These are phyloP conservation scores for Stenoptilia bipunctidactyla DNA, from an alignment of 2,888 invertebrate genomes.

Conservation along the genomic window DNA sequence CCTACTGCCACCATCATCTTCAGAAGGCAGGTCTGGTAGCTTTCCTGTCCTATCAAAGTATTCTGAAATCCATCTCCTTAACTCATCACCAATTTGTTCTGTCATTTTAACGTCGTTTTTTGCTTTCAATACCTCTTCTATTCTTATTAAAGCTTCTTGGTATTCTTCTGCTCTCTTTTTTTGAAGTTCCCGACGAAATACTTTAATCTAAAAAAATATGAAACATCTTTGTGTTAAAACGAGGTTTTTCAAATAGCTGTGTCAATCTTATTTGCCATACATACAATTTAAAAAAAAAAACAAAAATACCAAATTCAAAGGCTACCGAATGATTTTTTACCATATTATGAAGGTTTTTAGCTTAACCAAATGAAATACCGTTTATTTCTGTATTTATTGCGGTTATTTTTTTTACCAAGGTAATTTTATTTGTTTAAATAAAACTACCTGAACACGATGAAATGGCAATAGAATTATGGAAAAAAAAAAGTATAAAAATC, in stretches of 20 bases:
- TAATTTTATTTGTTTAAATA: no score
- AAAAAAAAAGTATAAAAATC: no score
- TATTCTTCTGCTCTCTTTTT: slow-evolving; percentile 76
- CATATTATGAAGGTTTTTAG: no score
- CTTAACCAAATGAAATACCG: no score
- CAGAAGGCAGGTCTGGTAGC: slow-evolving; percentile 92
- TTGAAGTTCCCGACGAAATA: slow-evolving; percentile 76
- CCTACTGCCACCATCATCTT: slow-evolving; percentile 91
- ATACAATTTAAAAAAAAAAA: slow-evolving; percentile 2
- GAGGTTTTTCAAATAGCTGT: not conserved
- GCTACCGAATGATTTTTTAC: no score
- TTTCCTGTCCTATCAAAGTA: slow-evolving; percentile 86
- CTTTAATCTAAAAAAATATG: slow-evolving; percentile 40
- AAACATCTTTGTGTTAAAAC: no score
- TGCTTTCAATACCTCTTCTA: slow-evolving; percentile 75
- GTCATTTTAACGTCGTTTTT: slow-evolving; percentile 83
- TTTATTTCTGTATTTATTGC: no score
- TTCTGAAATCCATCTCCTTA: slow-evolving; percentile 88
- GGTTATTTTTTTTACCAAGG: no score
- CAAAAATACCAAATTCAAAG: no score
- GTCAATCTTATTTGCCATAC: no score
- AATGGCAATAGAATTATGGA: no score
- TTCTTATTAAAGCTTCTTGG: slow-evolving; percentile 74
- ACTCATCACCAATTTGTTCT: slow-evolving; percentile 89
- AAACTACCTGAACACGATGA: no score